Conservation (phyloP, 2,113 vertebrate genomes). For the Gasterosteus nipponicus region DNA sequence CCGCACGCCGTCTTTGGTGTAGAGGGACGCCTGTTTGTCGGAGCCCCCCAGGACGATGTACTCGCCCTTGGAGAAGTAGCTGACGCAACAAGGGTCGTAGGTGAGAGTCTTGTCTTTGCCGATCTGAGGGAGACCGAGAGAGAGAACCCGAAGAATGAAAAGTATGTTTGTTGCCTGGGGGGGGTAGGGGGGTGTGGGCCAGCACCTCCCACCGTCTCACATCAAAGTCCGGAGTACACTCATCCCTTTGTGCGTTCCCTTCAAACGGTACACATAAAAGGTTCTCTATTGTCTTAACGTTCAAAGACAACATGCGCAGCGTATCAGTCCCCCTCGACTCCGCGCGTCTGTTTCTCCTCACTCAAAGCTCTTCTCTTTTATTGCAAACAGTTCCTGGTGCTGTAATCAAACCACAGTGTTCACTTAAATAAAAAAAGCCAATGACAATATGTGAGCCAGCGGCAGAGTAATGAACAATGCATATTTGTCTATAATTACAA, state of each 20-base stretch:
- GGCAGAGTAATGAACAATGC: conserved; percentile 68
- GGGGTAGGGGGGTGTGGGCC: conserved; percentile 28
- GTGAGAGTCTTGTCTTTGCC: conserved; percentile 90
- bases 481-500: conserved; percentile 77
- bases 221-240: conserved; percentile 67
- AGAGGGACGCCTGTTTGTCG: conserved; percentile 94
- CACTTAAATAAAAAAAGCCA: conserved; percentile 59
- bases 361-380: conserved; percentile 58
- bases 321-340: conserved; percentile 54
- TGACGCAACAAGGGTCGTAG: conserved; percentile 96
- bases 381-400: conserved; percentile 62
- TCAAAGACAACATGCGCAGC: conserved; percentile 69
- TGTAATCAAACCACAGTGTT: conserved; percentile 76
- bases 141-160: conserved; percentile 47
- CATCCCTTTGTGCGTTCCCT: conserved; percentile 53
- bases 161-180: conserved; percentile 45
- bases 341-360: conserved; percentile 76
- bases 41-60: conserved; percentile 95
- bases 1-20: conserved; percentile 94
- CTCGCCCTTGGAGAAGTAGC: conserved; percentile 96
- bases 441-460: conserved; percentile 61
- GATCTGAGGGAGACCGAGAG: conserved; percentile 80
- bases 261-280: conserved; percentile 56
- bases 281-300: conserved; percentile 65
- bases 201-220: conserved; percentile 49